These are phyloP conservation scores for Micrasema minimum DNA, from an alignment of 1,140 invertebrate species.

Conservation along the genomic window DNA sequence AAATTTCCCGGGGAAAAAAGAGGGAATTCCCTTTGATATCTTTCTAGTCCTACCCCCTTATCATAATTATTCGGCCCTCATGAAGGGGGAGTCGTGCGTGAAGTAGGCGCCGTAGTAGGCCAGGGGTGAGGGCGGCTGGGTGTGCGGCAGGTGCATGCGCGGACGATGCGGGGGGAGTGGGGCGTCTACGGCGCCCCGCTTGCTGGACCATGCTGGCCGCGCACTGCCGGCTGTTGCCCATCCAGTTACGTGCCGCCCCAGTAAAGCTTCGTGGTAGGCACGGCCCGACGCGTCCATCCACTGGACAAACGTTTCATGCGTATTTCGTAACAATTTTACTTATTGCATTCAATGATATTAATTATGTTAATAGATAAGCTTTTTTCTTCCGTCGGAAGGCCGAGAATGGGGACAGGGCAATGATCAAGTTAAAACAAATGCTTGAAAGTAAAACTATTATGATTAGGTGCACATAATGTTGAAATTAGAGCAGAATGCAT, in stretches of 20 bases:
- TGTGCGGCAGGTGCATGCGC: not conserved
- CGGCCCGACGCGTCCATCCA: constrained; percentile 65
- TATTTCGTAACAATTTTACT: too few species aligned
- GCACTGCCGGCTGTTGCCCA: constrained; percentile 61
- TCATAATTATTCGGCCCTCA: constrained; percentile 13
- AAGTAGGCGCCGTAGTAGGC: constrained; percentile 42
- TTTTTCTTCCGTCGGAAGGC: too few species aligned
- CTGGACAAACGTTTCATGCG: constrained; percentile 58
- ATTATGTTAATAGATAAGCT: too few species aligned
- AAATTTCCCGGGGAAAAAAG: too few species aligned
- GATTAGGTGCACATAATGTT: too few species aligned
- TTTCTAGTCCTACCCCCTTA: not conserved
- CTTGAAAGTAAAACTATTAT: too few species aligned
- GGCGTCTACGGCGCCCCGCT: constrained; percentile 52
- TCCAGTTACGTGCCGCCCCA: constrained; percentile 67
- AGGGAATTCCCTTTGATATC: too few species aligned
- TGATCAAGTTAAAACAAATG: too few species aligned
- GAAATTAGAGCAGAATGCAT: too few species aligned
- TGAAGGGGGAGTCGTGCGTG: constrained; percentile 27
- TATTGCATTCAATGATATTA: too few species aligned
- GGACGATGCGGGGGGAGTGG: not conserved
- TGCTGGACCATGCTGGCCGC: constrained; percentile 52
- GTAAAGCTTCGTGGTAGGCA: constrained; percentile 59
- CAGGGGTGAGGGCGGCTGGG: constrained; percentile 35
- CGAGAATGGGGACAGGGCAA: too few species aligned